These are phyloP conservation scores for Leucopternis melanops DNA, from an alignment of 2,113 vertebrate species.

Conservation along the genomic window DNA sequence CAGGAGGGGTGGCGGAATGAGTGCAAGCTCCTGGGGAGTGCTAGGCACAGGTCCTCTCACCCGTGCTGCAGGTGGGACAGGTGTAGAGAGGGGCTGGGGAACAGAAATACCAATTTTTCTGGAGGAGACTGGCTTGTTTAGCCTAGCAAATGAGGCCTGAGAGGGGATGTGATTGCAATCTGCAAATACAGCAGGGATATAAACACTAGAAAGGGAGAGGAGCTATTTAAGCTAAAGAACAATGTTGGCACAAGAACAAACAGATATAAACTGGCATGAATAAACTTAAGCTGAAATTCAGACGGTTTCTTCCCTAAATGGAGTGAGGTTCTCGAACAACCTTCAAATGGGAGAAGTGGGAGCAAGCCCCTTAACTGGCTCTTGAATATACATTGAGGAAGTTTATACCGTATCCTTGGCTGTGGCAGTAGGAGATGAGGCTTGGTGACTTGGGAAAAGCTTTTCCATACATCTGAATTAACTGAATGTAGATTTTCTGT, in stretches of 20 bases:
- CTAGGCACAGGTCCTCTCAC: not conserved
- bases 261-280: not conserved
- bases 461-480: not conserved
- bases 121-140: not conserved
- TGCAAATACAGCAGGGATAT: not conserved
- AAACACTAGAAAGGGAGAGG: not conserved
- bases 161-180: not conserved
- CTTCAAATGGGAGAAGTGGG: not conserved
- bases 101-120: not conserved
- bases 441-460: not conserved
- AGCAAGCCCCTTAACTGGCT: not conserved
- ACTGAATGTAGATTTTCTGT: not conserved
- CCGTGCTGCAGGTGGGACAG: fast-evolving
- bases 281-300: not conserved
- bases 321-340: not conserved
- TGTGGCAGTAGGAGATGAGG: not conserved
- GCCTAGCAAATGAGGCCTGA: not conserved
- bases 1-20: not conserved
- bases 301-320: not conserved
- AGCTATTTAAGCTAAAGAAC: not conserved
- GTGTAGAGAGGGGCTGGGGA: not conserved
- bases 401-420: not conserved
- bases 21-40: not conserved
- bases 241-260: not conserved
- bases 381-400: not conserved